Evolutionary conservation across 2,113 vertebrate species (phyloP).

Genomic region (Epinephelus fuscoguttatus): DNA sequence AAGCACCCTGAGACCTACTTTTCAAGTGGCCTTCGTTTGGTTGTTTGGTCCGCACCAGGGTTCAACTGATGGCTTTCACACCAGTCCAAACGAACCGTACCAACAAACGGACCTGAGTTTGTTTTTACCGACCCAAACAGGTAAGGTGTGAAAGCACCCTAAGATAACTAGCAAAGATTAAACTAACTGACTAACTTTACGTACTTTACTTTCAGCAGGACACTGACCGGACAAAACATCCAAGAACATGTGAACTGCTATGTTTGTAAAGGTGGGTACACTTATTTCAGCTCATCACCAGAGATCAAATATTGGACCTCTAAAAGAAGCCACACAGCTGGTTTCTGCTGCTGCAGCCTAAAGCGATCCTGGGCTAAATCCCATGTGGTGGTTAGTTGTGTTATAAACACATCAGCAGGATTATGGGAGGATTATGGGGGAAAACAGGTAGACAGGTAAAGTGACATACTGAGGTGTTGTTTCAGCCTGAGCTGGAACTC

Average conservation of each 20-base stretch:
- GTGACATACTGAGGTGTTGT: not conserved
- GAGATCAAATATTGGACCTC: not conserved
- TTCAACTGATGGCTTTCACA: no score
- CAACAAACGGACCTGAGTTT: no score
- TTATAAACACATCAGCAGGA: constrained; percentile 10
- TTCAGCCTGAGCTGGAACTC: constrained; percentile 6
- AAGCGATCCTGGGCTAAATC: constrained; percentile 1
- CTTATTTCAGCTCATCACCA: no score
- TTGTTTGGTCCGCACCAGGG: no score
- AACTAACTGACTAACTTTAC: not conserved
- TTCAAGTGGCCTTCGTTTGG: no score
- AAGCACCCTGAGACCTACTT: no score
- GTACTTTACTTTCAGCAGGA: not conserved
- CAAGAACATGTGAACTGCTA: no score
- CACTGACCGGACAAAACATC: not conserved
- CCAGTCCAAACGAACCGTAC: no score
- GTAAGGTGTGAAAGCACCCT: no score
- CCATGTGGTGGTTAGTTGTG: not conserved
- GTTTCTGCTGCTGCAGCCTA: not conserved
- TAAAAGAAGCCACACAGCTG: not conserved
- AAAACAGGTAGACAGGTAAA: not conserved
- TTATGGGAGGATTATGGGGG: constrained; percentile 9
- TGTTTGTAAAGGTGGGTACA: no score
- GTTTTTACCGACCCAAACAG: no score
- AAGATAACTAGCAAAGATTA: no score